phyloP scores from a whole-genome alignment of 2,888 invertebrate species.

The Drosophila buzzatii region DNA sequence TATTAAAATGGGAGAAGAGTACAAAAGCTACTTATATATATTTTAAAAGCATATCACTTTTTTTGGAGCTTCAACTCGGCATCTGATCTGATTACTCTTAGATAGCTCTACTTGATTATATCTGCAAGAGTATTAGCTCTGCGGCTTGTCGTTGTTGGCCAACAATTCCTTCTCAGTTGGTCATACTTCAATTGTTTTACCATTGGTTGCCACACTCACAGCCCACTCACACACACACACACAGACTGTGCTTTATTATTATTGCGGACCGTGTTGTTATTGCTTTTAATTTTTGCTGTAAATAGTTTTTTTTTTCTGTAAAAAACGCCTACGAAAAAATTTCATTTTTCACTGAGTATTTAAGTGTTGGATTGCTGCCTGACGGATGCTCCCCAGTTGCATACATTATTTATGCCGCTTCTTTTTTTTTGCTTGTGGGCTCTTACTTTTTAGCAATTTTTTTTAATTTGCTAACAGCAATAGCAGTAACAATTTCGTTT shows the following conservation, averaged over 20 bases:
- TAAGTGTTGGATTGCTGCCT: conserved; percentile 18
- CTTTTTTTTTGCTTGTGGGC: conserved; percentile 15
- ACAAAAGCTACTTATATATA: neutral
- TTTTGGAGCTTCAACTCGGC: neutral
- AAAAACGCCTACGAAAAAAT: conserved; percentile 64
- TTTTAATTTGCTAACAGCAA: conserved; percentile 44
- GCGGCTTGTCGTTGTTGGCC: neutral
- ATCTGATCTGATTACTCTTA: neutral
- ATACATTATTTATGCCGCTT: conserved; percentile 64
- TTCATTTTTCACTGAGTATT: conserved; percentile 53
- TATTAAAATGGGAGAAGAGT: too few relatives aligned
- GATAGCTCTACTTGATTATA: neutral
- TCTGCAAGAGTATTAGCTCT: neutral
- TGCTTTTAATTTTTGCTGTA: conserved; percentile 72
- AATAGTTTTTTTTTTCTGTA: conserved; percentile 62
- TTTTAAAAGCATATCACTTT: neutral
- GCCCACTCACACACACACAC: conserved; percentile 21
- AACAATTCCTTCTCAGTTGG: conserved; percentile 54
- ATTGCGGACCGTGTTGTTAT: conserved; percentile 36
- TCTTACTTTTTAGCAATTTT: conserved; percentile 37
- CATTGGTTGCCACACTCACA: conserved; percentile 63
- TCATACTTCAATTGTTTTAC: conserved; percentile 75
- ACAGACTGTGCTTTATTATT: conserved; percentile 34
- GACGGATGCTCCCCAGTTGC: conserved; percentile 64
- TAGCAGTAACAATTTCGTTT: conserved; percentile 18